A percentile compares a stretch with the other conserved stretches of the same genome.
Conservation (phyloP, 2,797 vertebrate genomes). For the Epinephelus malabaricus region DNA sequence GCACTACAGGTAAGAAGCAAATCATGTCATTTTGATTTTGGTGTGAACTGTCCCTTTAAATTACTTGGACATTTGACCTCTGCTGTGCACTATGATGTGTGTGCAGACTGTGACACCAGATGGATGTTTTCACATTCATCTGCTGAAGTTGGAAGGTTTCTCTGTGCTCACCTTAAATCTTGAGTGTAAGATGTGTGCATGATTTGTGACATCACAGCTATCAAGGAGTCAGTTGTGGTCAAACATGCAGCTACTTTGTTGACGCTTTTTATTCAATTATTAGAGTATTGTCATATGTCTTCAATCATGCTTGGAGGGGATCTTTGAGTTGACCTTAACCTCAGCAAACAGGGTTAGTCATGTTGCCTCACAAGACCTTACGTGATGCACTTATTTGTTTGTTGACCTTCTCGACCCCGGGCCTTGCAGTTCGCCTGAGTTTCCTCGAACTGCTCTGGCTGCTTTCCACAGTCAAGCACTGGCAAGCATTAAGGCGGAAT, state of each 20-base stretch:
- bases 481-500: conserved; percentile 13
- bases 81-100: not conserved
- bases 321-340: conserved; percentile 28
- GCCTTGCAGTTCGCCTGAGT: conserved; percentile 21
- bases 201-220: not conserved
- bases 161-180: conserved; percentile 14
- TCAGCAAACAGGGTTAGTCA: conserved; percentile 29
- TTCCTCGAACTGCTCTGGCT: conserved; percentile 40
- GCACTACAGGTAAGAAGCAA: too few species aligned
- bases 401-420: conserved; percentile 55
- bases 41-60: not conserved
- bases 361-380: conserved; percentile 52
- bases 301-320: not conserved
- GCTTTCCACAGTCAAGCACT: conserved; percentile 23
- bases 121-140: conserved; percentile 12
- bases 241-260: not conserved
- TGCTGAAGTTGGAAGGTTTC: conserved; percentile 6
- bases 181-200: not conserved
- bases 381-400: conserved; percentile 51
- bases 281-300: not conserved
- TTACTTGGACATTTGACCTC: conserved; percentile 7
- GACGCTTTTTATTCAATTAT: not conserved
- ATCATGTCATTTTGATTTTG: too few species aligned
- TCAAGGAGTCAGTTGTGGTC: not conserved
- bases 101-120: conserved; percentile 12